Percentiles rank a stretch among this genome's conserved stretches.
These are phyloP conservation scores for Sympetrum striolatum DNA, from an alignment of 2,888 invertebrate genomes.

Conservation along the genomic window DNA sequence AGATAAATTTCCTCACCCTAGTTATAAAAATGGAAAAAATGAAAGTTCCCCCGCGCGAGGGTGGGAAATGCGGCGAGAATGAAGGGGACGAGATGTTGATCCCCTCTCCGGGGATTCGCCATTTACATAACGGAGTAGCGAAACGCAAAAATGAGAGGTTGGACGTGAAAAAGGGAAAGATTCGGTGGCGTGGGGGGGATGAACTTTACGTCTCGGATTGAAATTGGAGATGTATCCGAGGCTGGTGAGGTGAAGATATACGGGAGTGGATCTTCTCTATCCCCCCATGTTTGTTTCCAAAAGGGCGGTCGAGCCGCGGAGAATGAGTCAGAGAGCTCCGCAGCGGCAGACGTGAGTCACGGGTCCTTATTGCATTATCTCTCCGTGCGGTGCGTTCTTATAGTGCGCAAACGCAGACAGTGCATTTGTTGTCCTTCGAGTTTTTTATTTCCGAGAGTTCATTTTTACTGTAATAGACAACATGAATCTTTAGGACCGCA, in stretches of 20 bases:
- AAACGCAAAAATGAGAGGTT: not conserved
- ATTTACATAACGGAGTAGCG: not conserved
- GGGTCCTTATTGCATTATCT: too few relatives aligned
- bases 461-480: too few relatives aligned
- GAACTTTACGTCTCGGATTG: not conserved
- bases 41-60: not conserved
- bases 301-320: too few relatives aligned
- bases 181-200: not conserved
- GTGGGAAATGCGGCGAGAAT: not conserved
- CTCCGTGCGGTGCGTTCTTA: too few relatives aligned
- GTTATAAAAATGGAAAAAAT: slow-evolving; percentile 31
- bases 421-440: too few relatives aligned
- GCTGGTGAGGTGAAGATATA: not conserved
- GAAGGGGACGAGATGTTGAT: not conserved
- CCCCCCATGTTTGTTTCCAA: too few relatives aligned
- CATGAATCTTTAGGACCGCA: too few relatives aligned
- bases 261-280: not conserved
- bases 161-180: not conserved
- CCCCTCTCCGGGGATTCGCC: not conserved
- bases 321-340: too few relatives aligned
- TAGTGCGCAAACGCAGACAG: too few relatives aligned
- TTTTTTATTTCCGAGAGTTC: too few relatives aligned
- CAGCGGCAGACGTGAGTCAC: too few relatives aligned
- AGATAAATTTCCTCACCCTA: not conserved
- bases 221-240: not conserved